Evolutionary conservation across 1,140 invertebrate genomes (phyloP).

Genomic region (Luehdorfia chinensis): DNA sequence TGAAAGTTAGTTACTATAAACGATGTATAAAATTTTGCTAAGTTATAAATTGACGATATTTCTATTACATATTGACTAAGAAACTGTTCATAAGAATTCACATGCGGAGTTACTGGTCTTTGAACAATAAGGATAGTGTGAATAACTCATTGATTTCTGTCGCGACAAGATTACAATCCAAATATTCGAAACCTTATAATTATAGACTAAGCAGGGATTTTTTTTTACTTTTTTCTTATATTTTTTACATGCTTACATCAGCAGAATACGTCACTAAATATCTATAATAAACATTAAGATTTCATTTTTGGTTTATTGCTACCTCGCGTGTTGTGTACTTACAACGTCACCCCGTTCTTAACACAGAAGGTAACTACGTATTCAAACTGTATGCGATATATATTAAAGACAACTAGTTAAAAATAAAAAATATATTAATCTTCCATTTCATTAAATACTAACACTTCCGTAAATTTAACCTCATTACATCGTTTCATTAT

Average conservation of each 20-base stretch:
- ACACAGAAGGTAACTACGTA: constrained; percentile 52
- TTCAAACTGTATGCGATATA: constrained; percentile 46
- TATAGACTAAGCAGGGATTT: constrained; percentile 72
- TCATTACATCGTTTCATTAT: constrained; percentile 68
- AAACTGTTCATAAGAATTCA: constrained; percentile 75
- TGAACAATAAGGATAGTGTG: constrained; percentile 29
- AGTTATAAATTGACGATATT: constrained; percentile 76
- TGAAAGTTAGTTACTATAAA: constrained; percentile 68
- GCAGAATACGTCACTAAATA: constrained; percentile 72
- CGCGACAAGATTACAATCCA: constrained; percentile 64
- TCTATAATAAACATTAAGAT: constrained; percentile 69
- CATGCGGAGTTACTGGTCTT: constrained; percentile 49
- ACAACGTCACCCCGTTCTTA: constrained; percentile 26
- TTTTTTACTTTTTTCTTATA: constrained; percentile 71
- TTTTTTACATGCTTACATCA: constrained; percentile 72
- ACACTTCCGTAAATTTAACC: constrained; percentile 57
- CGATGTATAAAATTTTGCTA: constrained; percentile 76
- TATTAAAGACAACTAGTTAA: constrained; percentile 71
- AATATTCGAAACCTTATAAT: constrained; percentile 70
- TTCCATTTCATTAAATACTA: constrained; percentile 66
- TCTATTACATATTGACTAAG: constrained; percentile 75
- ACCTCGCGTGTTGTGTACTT: constrained; percentile 54
- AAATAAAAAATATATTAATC: constrained; percentile 77
- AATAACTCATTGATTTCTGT: constrained; percentile 53
- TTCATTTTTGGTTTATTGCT: constrained; percentile 75